phyloP scores from a whole-genome alignment of 92 coral and sea anemone species.

The Siderastrea radians region DNA sequence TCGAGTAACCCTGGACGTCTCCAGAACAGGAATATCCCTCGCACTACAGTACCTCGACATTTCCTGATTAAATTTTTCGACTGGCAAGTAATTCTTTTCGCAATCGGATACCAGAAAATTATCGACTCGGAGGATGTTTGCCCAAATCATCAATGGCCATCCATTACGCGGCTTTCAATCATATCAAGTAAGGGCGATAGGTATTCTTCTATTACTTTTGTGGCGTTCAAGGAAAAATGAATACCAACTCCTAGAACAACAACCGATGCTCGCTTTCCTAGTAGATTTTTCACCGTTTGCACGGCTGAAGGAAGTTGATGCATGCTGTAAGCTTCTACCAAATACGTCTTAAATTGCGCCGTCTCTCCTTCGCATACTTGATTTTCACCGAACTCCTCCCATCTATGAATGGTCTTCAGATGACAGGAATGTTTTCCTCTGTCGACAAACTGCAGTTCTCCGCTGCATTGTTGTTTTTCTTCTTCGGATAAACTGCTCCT shows the following conservation, averaged over 20 bases:
- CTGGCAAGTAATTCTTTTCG: slow-evolving; percentile 19
- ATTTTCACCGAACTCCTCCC: slow-evolving; percentile 57
- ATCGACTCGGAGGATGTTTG: slow-evolving; percentile 57
- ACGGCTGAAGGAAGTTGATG: slow-evolving; percentile 32
- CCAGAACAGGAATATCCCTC: slow-evolving; percentile 52
- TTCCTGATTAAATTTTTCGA: slow-evolving; percentile 51
- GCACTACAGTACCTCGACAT: slow-evolving; percentile 63
- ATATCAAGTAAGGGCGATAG: slow-evolving; percentile 64
- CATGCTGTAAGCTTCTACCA: slow-evolving; percentile 64
- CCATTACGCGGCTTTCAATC: slow-evolving; percentile 39
- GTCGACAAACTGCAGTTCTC: slow-evolving; percentile 81
- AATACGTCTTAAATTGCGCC: slow-evolving; percentile 46
- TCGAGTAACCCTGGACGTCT: slow-evolving; percentile 49
- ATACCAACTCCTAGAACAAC: slow-evolving; percentile 71
- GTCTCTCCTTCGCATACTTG: slow-evolving; percentile 64
- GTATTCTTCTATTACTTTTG: slow-evolving; percentile 60
- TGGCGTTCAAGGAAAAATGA: slow-evolving; percentile 55
- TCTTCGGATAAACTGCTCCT: slow-evolving; percentile 22
- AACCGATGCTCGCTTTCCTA: slow-evolving; percentile 60
- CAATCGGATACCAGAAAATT: slow-evolving; percentile 70
- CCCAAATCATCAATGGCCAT: slow-evolving; percentile 77
- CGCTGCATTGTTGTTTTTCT: slow-evolving; percentile 51
- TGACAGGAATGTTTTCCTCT: slow-evolving; percentile 73
- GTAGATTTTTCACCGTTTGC: slow-evolving; percentile 36
- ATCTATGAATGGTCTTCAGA: slow-evolving; percentile 23